A percentile compares a stretch with the other conserved stretches of the same genome.
Evolutionary conservation across 2,888 invertebrate genomes (phyloP).

Genomic region (Cerastis rubricosa): DNA sequence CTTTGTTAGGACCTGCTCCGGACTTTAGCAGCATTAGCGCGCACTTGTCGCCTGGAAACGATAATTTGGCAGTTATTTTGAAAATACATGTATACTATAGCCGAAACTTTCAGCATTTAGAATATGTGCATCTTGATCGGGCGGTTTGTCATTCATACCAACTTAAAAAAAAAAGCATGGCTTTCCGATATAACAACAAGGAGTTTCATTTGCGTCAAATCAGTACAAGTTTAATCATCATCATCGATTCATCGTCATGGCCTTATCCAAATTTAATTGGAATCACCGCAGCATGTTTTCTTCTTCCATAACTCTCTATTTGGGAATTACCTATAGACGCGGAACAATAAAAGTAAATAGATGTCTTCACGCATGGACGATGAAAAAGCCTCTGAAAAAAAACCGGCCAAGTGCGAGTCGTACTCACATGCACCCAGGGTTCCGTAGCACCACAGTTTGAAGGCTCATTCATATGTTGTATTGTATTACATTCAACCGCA

Average conservation of each 20-base stretch:
- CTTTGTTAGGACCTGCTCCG: conserved; percentile 98
- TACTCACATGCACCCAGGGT: no score
- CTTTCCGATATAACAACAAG: background rate
- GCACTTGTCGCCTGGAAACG: conserved; percentile 91
- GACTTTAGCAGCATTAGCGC: conserved; percentile 99
- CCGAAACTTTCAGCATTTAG: background rate
- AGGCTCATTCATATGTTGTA: no score
- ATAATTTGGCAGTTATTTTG: background rate
- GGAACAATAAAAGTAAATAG: background rate
- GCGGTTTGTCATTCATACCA: background rate
- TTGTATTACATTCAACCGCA: no score
- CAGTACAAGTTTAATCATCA: background rate
- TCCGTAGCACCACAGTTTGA: no score
- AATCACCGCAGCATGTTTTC: background rate
- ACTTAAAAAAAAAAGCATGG: background rate
- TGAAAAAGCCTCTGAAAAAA: background rate
- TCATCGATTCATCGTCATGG: background rate
- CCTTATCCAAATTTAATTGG: background rate
- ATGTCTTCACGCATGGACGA: no score
- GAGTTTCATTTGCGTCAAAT: no score
- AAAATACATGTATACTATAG: background rate
- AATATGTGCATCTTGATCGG: background rate
- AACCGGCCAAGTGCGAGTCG: no score
- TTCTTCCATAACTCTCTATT: background rate
- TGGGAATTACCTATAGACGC: background rate